Conservation (phyloP, 2,797 vertebrate species). For the Sebastes vulpes region DNA sequence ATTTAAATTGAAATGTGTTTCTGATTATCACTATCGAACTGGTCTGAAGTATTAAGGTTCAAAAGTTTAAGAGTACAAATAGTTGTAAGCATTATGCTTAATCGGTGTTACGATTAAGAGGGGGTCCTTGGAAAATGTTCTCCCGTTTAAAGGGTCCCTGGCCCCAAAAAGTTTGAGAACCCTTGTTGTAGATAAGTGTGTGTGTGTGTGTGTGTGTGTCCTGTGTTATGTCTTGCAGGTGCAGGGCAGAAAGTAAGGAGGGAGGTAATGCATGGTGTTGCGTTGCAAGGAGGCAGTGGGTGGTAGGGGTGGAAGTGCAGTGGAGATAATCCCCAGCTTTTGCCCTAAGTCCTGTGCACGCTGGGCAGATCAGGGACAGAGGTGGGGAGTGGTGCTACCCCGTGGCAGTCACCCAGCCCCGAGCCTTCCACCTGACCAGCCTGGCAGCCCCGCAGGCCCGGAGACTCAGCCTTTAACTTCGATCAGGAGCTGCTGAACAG, state of each 20-base stretch:
- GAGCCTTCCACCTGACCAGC: constrained; percentile 86
- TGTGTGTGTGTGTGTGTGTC: neutral
- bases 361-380: constrained; percentile 87
- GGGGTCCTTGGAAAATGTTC: too few species aligned
- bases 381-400: constrained; percentile 90
- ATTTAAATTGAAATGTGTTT: too few species aligned
- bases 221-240: constrained; percentile 23
- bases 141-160: too few species aligned
- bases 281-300: constrained; percentile 60
- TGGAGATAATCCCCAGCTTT: constrained; percentile 88
- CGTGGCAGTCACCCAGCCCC: constrained; percentile 84
- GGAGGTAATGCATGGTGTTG: constrained; percentile 13
- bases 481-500: constrained; percentile 35
- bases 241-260: neutral
- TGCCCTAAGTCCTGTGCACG: constrained; percentile 89
- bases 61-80: too few species aligned
- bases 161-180: too few species aligned
- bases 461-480: constrained; percentile 54
- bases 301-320: constrained; percentile 82
- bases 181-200: neutral
- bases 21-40: too few species aligned
- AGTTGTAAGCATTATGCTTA: too few species aligned
- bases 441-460: constrained; percentile 55
- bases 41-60: too few species aligned
- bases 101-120: too few species aligned